Evolutionary conservation across 2,888 invertebrate species (phyloP).

Genomic region (Tetropium fuscum): DNA sequence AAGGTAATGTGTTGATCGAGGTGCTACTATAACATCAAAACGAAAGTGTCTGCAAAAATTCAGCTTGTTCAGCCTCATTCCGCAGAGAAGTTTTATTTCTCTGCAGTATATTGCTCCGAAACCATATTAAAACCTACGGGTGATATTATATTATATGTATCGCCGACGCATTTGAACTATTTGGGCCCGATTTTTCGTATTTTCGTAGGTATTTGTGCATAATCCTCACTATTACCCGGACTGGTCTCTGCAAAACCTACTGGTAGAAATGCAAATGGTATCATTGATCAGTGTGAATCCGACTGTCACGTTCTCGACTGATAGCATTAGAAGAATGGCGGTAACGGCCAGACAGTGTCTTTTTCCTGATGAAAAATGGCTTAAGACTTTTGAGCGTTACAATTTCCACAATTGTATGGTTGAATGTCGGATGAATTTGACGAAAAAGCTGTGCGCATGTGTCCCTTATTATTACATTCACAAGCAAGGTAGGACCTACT

Average conservation of each 20-base stretch:
- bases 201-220: constrained; percentile 71
- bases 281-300: constrained; percentile 74
- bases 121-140: too few species aligned
- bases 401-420: constrained; percentile 76
- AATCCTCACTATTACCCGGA: constrained; percentile 75
- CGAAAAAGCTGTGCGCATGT: constrained; percentile 70
- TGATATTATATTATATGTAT: too few species aligned
- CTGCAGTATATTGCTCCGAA: too few species aligned
- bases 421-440: constrained; percentile 68
- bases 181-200: neutral
- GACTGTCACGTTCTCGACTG: constrained; percentile 73
- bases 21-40: too few species aligned
- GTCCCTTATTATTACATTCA: constrained; percentile 71
- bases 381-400: constrained; percentile 65
- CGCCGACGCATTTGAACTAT: too few species aligned
- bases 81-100: too few species aligned
- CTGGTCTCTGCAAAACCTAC: constrained; percentile 71
- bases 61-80: too few species aligned
- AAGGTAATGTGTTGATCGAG: too few species aligned
- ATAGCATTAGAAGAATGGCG: constrained; percentile 67
- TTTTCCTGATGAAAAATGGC: constrained; percentile 69
- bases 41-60: too few species aligned
- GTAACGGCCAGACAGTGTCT: constrained; percentile 71
- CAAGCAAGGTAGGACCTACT: constrained; percentile 61
- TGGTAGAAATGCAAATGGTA: constrained; percentile 70